Base-by-base conservation (phyloP, 2,113 vertebrate species). In the Tetraodon nigroviridis region DNA sequence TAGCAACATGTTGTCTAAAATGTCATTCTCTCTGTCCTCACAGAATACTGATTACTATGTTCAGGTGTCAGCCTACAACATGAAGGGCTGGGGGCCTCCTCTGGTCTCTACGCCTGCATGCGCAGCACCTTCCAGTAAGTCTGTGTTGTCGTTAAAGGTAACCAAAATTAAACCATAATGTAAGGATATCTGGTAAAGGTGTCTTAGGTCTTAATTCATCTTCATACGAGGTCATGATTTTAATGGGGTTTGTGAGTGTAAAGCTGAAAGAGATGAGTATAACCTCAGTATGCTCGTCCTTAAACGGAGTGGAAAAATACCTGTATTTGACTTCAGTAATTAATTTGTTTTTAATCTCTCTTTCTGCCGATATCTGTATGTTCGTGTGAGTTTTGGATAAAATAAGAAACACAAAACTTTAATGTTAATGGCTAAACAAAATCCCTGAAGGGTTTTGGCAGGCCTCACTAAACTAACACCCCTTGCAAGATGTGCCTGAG, bases 71-170 rank as follows among this genome's bases (percentile, higher is more conserved):
- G 93, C 93, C 32, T 95, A 94, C 85, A 96, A 96, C 84, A 96
- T 95, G 94, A 96, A 96, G 78, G 94, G 94, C 27, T 96, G 94
- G 94, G 92, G 94, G 6, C 81, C 90, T 18, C 82, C 91, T 0
- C 89, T 90, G 18, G 60, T 80, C 50, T 93, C 93, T 0, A 51
- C 81, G 40, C 94, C 94, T 17, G 67, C 85, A 21, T 94, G 87
- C 1, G 92, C 93, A 19, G 78, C 88, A 55, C 93, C 94, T 41
- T 96, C 94, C 71, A 93, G 94, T 96, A 87, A 93, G 93, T 91
- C 66, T 47, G 46, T 10, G n/a, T 47, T 10, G 46, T 18, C 10
- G n/a, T 47, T 63, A 20, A 46, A 27, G 32, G 32, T 12, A 12
- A 37, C 32, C 32, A 37, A 37, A 37, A 12, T 37, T 10, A 37